These are phyloP conservation scores for Chaetops frenatus DNA, from an alignment of 2,113 vertebrate species.

Conservation along the genomic window DNA sequence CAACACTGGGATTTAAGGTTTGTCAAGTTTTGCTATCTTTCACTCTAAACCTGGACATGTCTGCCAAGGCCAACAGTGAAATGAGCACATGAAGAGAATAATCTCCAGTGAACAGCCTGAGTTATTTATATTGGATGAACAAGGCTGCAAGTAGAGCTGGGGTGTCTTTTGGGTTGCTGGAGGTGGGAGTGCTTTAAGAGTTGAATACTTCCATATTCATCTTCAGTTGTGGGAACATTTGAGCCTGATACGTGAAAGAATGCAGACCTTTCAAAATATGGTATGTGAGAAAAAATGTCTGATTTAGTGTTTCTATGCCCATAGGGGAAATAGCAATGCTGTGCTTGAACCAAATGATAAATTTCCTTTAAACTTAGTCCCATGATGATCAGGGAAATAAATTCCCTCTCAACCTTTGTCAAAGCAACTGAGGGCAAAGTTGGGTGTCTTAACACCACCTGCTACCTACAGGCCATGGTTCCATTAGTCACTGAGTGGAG, in stretches of 20 bases:
- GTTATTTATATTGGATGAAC: conserved; percentile 35
- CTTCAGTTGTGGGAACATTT: conserved; percentile 40
- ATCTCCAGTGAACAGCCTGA: neutral
- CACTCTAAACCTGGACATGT: neutral
- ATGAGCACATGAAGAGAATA: conserved; percentile 3
- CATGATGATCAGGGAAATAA: conserved; percentile 6
- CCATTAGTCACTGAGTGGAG: neutral
- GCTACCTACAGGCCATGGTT: neutral
- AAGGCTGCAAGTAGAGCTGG: neutral
- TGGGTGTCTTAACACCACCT: neutral
- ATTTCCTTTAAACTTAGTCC: conserved; percentile 5
- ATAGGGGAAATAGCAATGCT: conserved; percentile 36
- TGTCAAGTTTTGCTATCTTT: neutral
- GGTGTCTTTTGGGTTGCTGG: neutral
- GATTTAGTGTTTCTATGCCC: conserved; percentile 59
- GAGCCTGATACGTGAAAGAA: conserved; percentile 37
- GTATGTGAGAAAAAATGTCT: conserved; percentile 39
- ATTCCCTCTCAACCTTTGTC: neutral
- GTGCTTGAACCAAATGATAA: conserved; percentile 18
- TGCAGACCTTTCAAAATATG: conserved; percentile 35
- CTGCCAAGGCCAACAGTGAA: conserved; percentile 32
- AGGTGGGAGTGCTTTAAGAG: neutral
- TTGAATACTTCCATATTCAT: neutral
- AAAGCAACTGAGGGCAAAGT: neutral
- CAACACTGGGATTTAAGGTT: neutral